These are phyloP conservation scores for Pseudorectes ferrugineus DNA, from an alignment of 2,113 vertebrate species.

Conservation along the genomic window DNA sequence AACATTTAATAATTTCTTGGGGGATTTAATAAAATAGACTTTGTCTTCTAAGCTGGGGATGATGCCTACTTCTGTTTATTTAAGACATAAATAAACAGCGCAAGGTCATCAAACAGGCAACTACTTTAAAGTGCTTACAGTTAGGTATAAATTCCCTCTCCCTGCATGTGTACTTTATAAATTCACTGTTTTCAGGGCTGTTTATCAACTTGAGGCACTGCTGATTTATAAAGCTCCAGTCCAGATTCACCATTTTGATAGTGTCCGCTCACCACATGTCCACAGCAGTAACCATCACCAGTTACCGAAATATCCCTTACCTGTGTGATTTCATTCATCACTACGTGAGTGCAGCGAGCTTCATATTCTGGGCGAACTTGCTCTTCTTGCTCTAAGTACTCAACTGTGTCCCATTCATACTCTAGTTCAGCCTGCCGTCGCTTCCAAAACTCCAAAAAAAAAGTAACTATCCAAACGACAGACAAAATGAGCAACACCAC, in stretches of 20 bases:
- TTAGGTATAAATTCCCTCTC: background rate
- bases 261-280: background rate
- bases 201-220: background rate
- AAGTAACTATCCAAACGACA: conserved; percentile 73
- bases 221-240: background rate
- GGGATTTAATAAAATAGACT: background rate
- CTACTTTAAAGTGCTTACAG: background rate
- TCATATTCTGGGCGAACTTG: conserved; percentile 88
- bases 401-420: conserved; percentile 92
- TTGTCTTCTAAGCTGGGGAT: background rate
- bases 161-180: background rate
- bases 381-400: conserved; percentile 89
- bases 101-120: background rate
- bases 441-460: conserved; percentile 96
- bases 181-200: background rate
- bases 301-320: conserved; percentile 12
- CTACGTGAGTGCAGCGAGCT: conserved; percentile 80
- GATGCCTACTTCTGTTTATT: background rate
- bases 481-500: background rate
- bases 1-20: background rate
- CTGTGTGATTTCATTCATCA: conserved; percentile 82
- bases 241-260: background rate
- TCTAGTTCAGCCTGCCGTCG: conserved; percentile 88
- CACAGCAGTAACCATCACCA: background rate
- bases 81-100: background rate